phyloP scores from a whole-genome alignment of 1,140 invertebrate genomes.

The Cryptotermes secundus region DNA sequence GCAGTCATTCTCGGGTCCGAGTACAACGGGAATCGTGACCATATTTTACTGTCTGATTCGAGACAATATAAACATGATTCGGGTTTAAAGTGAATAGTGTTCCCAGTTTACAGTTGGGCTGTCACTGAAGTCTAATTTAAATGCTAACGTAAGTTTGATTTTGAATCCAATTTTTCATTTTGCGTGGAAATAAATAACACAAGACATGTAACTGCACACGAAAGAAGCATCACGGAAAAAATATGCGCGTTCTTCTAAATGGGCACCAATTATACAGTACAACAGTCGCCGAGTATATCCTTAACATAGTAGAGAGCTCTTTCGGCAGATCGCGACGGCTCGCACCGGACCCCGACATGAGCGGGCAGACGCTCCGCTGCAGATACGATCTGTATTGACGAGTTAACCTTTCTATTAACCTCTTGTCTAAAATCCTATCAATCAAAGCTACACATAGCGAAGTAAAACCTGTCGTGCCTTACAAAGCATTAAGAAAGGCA shows the following conservation, averaged over 20 bases:
- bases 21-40: too few species aligned
- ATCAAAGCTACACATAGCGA: neutral
- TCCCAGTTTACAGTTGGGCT: too few species aligned
- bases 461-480: neutral
- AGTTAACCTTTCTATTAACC: conserved; percentile 11
- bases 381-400: neutral
- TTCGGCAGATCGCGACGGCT: neutral
- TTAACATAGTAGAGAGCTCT: neutral
- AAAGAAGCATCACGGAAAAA: too few species aligned
- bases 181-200: neutral
- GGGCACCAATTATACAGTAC: neutral
- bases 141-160: too few species aligned
- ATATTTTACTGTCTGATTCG: too few species aligned
- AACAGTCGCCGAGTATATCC: neutral
- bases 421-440: conserved; percentile 1
- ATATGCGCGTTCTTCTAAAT: neutral
- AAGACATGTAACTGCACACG: neutral
- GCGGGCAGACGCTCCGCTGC: neutral
- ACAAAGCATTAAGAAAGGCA: too few species aligned
- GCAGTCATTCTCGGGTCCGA: too few species aligned
- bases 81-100: too few species aligned
- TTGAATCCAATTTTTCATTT: too few species aligned
- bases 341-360: neutral
- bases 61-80: too few species aligned
- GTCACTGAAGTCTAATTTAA: too few species aligned